Evolutionary conservation across 2,113 vertebrate genomes (phyloP).

Genomic region (Litocranius walleri): DNA sequence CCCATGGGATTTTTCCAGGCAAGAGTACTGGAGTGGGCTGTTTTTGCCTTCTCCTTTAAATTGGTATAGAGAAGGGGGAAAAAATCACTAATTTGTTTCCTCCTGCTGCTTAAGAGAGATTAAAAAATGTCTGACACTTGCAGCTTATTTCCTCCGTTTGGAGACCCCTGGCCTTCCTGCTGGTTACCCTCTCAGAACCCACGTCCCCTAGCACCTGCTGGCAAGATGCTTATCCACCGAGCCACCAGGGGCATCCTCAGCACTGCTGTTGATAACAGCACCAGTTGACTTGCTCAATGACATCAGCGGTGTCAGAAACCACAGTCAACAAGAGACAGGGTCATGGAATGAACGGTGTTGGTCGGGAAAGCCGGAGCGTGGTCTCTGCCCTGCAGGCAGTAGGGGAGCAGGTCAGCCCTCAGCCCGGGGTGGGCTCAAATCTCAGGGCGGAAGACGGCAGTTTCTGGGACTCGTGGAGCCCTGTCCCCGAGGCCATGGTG

Average conservation of each 20-base stretch:
- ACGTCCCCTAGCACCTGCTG: fast-evolving
- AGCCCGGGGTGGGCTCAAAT: fast-evolving
- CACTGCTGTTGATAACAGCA: not conserved
- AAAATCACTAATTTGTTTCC: not conserved
- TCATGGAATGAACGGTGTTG: fast-evolving
- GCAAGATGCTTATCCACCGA: not conserved
- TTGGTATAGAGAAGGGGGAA: fast-evolving
- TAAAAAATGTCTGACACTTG: not conserved
- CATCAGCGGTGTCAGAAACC: not conserved
- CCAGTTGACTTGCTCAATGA: not conserved
- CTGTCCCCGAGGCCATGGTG: fast-evolving
- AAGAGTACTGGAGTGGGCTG: too few species aligned
- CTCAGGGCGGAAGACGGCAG: fast-evolving
- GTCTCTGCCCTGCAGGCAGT: too few species aligned
- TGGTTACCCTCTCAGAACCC: not conserved
- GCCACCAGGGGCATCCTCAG: not conserved
- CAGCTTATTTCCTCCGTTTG: not conserved
- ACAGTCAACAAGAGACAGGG: fast-evolving
- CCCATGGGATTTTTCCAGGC: too few species aligned
- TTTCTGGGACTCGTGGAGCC: not conserved
- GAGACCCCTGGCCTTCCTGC: not conserved
- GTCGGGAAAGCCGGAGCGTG: fast-evolving
- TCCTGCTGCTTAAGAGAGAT: not conserved
- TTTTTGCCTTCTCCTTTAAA: not conserved
- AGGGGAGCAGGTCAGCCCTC: fast-evolving